These are phyloP conservation scores for Zygogramma bicolorata DNA, from an alignment of 2,888 invertebrate genomes.

Conservation along the genomic window DNA sequence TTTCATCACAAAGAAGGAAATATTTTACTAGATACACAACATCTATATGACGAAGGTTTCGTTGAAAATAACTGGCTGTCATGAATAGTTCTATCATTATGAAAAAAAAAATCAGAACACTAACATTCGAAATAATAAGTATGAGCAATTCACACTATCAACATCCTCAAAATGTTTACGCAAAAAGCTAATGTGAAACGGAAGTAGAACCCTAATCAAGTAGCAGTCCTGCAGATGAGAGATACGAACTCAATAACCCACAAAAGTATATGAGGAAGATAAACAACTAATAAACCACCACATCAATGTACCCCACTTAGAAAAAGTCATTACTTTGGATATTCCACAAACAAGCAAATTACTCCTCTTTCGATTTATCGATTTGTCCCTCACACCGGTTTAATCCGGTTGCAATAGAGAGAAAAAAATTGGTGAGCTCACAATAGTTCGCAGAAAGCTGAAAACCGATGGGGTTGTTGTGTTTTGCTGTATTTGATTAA, in stretches of 20 bases:
- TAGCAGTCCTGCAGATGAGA: conserved; percentile 11
- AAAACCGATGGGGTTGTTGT: too few relatives aligned
- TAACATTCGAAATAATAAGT: not conserved
- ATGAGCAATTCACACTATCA: not conserved
- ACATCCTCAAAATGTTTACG: not conserved
- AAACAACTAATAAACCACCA: conserved; percentile 21
- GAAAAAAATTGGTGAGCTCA: too few relatives aligned
- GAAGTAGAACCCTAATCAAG: not conserved
- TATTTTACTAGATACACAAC: too few relatives aligned
- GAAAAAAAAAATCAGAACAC: not conserved
- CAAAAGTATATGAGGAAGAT: not conserved
- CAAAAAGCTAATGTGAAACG: not conserved
- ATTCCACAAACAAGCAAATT: conserved; percentile 21
- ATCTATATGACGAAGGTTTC: too few relatives aligned
- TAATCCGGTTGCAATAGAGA: too few relatives aligned
- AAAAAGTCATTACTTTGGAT: conserved; percentile 14
- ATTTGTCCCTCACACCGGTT: not conserved
- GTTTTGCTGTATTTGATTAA: too few relatives aligned
- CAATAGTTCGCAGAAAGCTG: too few relatives aligned
- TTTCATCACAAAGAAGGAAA: too few relatives aligned
- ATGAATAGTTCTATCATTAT: too few relatives aligned
- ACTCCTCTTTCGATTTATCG: conserved; percentile 8
- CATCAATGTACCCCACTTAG: conserved; percentile 10
- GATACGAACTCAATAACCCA: conserved; percentile 2
- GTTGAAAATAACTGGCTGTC: too few relatives aligned